Base-by-base conservation (phyloP, 2,113 vertebrate genomes). In the Trematomus loennbergii region DNA sequence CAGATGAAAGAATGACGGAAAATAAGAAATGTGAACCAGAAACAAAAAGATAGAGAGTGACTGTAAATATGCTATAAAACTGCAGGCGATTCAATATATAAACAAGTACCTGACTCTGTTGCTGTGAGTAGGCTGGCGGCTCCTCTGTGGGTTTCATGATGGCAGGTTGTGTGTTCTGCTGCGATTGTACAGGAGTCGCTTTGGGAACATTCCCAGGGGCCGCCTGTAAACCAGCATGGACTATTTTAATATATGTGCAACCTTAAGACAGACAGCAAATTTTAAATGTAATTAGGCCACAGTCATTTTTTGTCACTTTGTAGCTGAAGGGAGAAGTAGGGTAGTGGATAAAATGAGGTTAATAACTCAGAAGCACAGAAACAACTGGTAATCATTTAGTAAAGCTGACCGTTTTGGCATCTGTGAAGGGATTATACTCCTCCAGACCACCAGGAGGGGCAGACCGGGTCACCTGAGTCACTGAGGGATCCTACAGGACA, bases 141-240 rank as follows among this genome's bases (percentile, higher is more conserved):
- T 99, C 98, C 92, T 99, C 98, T 59, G 98, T 99, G 57, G 97
- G 98, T 87, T 99, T 99, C 98, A 99, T 99, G 95, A 99, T 99
- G 93, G 98, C 98, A 86, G 98, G 98, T 79, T 99, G 98, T 66
- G 98, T 99, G 93, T 96, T 99, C 86, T 94, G 93, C 85, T 94
- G 92, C 58, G 92, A 12, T 43, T 97, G 96, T 71, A 95, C 94
- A 50, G 96, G 95, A 59, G 95, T 91, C 88, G 96, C 94, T 95
- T 97, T 98, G 89, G 96, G 95, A 82, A 94, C 95, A 85, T 95
- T 96, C 88, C 97, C 96, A 72, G 96, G 96, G 43, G 96, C 95
- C 77, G 96, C 94, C 98, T 99, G 85, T 36, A 87, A 83, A 20
- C 36, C 79, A 82, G 62, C 22, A 86, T 0, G 79, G 45, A 29